A percentile compares a stretch with the other conserved stretches of the same genome.
Evolutionary conservation across 2,888 invertebrate genomes (phyloP).

Genomic region (Pyrgus malvae): DNA sequence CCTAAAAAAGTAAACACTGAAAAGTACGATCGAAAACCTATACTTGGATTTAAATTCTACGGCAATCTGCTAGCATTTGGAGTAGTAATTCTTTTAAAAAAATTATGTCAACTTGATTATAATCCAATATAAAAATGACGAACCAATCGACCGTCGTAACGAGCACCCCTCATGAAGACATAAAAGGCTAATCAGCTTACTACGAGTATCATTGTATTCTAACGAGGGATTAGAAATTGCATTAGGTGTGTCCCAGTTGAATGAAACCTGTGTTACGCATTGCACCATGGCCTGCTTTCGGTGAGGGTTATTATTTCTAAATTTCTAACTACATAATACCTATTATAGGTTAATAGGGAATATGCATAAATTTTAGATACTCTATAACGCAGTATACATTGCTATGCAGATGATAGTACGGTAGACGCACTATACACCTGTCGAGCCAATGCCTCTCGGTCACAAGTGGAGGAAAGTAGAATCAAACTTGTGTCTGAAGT

Average conservation of each 20-base stretch:
- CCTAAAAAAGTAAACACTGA: no score
- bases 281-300: neutral
- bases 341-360: neutral
- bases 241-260: constrained; percentile 11
- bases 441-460: no score
- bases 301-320: neutral
- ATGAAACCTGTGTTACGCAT: constrained; percentile 3
- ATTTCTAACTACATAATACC: neutral
- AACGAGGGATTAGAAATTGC: constrained; percentile 14
- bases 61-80: no score
- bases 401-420: no score
- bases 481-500: no score
- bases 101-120: neutral
- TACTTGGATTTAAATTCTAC: no score
- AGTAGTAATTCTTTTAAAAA: no score
- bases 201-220: constrained; percentile 11
- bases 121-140: neutral
- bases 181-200: constrained; percentile 20
- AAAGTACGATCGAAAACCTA: no score
- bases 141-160: neutral
- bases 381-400: no score
- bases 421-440: no score
- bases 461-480: no score
- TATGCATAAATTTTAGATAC: neutral
- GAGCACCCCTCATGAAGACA: neutral